Evolutionary conservation across 1,140 invertebrate genomes (phyloP).

Genomic region (Drosophila melanica): DNA sequence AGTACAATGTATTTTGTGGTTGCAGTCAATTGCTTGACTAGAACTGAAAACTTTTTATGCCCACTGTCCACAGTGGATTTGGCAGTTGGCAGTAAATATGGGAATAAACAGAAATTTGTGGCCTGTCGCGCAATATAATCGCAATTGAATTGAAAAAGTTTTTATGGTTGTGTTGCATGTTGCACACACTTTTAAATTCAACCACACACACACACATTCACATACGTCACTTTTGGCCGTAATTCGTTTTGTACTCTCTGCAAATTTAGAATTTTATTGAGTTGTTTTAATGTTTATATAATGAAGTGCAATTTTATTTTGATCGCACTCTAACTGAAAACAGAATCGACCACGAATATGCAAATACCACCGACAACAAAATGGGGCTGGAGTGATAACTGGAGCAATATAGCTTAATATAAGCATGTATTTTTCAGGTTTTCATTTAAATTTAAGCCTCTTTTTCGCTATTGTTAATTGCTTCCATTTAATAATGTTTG

Average conservation of each 20-base stretch:
- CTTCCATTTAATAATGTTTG: too few relatives aligned
- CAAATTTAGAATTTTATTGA: slow-evolving; percentile 79
- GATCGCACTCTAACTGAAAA: slow-evolving; percentile 45
- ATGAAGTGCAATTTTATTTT: slow-evolving; percentile 77
- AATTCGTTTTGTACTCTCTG: slow-evolving; percentile 42
- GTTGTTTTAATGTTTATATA: slow-evolving; percentile 79
- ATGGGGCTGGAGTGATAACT: slow-evolving; percentile 52
- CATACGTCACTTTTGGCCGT: slow-evolving; percentile 24
- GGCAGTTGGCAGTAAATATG: slow-evolving; percentile 13
- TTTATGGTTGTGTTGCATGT: slow-evolving; percentile 47
- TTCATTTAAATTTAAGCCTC: too few relatives aligned
- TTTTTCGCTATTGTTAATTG: too few relatives aligned
- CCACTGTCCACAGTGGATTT: background rate
- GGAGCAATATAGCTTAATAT: slow-evolving; percentile 49
- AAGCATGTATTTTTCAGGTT: slow-evolving; percentile 56
- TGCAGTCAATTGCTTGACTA: background rate
- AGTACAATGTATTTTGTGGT: slow-evolving; percentile 4
- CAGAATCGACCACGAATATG: slow-evolving; percentile 30
- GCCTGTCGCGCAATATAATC: slow-evolving; percentile 62
- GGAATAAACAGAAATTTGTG: slow-evolving; percentile 20
- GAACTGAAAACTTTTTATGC: background rate
- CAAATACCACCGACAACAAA: slow-evolving; percentile 6
- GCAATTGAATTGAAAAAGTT: slow-evolving; percentile 76
- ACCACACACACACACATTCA: slow-evolving; percentile 4
- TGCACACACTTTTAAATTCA: slow-evolving; percentile 6